phyloP scores from a whole-genome alignment of 2,797 vertebrate genomes.

The Semaprochilodus insignis region DNA sequence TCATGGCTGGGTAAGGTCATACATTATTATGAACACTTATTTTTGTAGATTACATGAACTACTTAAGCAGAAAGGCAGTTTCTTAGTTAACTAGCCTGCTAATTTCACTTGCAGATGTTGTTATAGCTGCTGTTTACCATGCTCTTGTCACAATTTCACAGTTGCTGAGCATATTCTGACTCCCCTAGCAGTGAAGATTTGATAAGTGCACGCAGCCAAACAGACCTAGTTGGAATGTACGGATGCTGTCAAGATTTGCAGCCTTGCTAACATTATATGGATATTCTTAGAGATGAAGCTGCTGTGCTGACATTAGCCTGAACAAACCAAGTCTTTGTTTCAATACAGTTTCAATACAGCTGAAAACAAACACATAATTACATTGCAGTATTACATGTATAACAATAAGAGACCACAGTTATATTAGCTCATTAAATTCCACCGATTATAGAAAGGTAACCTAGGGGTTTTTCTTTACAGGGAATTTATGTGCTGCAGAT shows the following conservation, averaged over 20 bases:
- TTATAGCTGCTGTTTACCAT: background rate
- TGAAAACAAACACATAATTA: background rate
- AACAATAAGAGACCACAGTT: background rate
- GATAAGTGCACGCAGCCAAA: background rate
- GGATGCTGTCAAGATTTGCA: background rate
- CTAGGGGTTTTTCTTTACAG: too few species aligned
- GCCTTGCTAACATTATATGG: too few species aligned
- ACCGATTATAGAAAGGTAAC: too few species aligned
- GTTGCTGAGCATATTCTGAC: background rate
- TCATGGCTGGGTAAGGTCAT: background rate
- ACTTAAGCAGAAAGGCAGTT: background rate
- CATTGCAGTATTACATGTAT: background rate
- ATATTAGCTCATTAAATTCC: too few species aligned
- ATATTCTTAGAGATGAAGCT: background rate
- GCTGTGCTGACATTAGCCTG: background rate
- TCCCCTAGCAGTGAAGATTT: background rate
- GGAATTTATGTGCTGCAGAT: too few species aligned
- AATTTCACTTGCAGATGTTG: constrained; percentile 2
- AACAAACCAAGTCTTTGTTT: background rate
- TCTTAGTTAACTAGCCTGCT: background rate
- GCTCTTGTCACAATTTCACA: background rate
- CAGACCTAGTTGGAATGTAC: background rate
- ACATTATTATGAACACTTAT: background rate
- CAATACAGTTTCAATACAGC: background rate
- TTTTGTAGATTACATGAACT: background rate